Evolutionary conservation across 2,797 vertebrate genomes (phyloP).

Genomic region (Chrysolophus pictus): DNA sequence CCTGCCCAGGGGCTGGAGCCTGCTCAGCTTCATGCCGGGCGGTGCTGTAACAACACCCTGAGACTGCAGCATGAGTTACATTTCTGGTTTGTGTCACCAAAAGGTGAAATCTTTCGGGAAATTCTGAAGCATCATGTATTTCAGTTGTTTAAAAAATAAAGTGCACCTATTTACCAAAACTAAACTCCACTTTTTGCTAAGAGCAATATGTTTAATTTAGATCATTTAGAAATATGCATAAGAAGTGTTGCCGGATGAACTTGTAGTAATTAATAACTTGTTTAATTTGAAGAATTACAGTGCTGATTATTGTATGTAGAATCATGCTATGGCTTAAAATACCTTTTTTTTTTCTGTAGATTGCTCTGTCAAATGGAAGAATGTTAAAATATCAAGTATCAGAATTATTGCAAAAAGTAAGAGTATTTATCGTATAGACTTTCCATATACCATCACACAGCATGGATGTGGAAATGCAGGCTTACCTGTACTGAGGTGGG

Average conservation of each 20-base stretch:
- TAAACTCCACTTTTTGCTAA: background rate
- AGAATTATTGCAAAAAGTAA: background rate
- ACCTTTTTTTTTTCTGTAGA: background rate
- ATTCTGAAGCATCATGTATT: background rate
- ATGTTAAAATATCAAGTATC: background rate
- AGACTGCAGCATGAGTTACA: background rate
- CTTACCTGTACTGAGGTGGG: background rate
- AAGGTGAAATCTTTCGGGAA: background rate
- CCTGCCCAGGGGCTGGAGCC: background rate
- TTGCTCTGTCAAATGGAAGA: background rate
- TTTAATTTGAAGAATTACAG: background rate
- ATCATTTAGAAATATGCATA: background rate
- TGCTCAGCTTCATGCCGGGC: rapidly evolving
- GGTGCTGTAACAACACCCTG: background rate
- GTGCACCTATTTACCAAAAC: background rate
- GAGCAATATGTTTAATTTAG: background rate
- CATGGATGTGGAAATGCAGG: background rate
- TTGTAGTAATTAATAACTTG: background rate
- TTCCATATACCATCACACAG: background rate
- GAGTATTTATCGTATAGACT: background rate
- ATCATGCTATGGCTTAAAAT: background rate
- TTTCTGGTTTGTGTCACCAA: background rate
- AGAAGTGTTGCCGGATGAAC: background rate
- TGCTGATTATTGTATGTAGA: background rate
- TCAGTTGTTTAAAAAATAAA: background rate